A percentile compares a stretch with the other conserved stretches of the same genome.
Evolutionary conservation across 1,140 invertebrate genomes (phyloP).

Genomic region (Zaprionus davidi): DNA sequence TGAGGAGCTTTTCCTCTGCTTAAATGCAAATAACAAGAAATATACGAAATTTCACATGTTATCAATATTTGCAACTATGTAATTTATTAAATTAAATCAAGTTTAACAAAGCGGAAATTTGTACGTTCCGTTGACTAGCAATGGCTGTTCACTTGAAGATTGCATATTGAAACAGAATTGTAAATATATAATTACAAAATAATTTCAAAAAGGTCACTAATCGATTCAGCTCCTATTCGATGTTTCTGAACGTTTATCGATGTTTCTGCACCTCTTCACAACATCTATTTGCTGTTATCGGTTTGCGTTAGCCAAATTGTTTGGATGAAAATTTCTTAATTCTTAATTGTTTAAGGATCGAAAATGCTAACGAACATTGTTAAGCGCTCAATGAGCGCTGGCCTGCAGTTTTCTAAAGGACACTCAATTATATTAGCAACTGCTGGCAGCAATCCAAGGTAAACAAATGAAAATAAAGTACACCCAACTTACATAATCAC

Average conservation of each 20-base stretch:
- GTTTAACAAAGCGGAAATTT: too few species aligned
- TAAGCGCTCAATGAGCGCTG: constrained; percentile 45
- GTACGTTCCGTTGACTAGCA: too few species aligned
- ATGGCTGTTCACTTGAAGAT: too few species aligned
- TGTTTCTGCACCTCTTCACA: not conserved
- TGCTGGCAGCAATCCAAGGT: constrained; percentile 35
- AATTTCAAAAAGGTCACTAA: too few species aligned
- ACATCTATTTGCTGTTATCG: constrained; percentile 24
- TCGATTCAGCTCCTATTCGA: too few species aligned
- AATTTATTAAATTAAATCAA: too few species aligned
- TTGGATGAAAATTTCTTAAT: not conserved
- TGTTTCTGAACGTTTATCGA: not conserved
- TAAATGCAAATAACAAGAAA: too few species aligned
- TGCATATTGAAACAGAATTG: too few species aligned
- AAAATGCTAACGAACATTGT: constrained; percentile 57
- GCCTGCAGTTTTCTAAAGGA: constrained; percentile 25
- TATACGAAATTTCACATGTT: too few species aligned
- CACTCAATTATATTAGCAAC: constrained; percentile 16
- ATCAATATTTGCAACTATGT: too few species aligned
- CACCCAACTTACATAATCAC: constrained; percentile 64
- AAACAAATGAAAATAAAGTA: not conserved
- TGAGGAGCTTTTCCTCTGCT: too few species aligned
- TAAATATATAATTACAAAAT: too few species aligned
- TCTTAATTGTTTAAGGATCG: not conserved
- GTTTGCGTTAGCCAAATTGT: constrained; percentile 2